Evolutionary conservation across 2,888 invertebrate species (phyloP), one percentile per base, ranked within the genome.

Genomic region (Zygothrica quintamaculata): DNA sequence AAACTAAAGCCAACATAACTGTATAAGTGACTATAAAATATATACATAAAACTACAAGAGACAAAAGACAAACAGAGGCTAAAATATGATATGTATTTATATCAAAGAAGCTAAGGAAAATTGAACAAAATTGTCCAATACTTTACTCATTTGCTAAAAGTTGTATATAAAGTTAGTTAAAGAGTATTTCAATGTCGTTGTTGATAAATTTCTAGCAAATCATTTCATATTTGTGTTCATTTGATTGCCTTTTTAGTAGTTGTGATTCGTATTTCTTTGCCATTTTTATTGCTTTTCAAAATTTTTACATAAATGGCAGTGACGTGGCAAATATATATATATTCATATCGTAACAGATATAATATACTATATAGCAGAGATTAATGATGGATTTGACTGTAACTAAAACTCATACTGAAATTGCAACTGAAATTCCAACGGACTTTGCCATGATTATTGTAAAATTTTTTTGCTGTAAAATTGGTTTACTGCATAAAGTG

Each of bases 371-470:
- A 22, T 2, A 22, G 18, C 3, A 1, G 4, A n/a, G 5, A 31
- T 64, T 53, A 47, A 64, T 64, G 64, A 64, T 62, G 62, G 64
- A 64, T 64, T 62, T 53, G 64, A 64, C 62, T 29, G 29, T 5
- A 29, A 29, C 29, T 29, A 9, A 9, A 3, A 29, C 29, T 29
- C 7, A 29, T 9, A 29, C 29, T 29, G 29, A 9, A 29, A 29
- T 1, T 29, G 29, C 7, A 29, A 29, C 29, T 29, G 29, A 9
- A 3, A 13, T 4, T 39, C 13, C 13, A 7, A 39, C 39, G 29
- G 39, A 39, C 15, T 39, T 9, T 39, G n/a, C n/a, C n/a, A n/a
- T 6, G 8, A 18, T 7, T 29, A 29, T 29, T 29, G 9, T 29
- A n/a, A n/a, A n/a, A n/a, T n/a, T n/a, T n/a, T n/a, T n/a, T n/a